Percentiles rank a stretch among this genome's conserved stretches.
Conservation (phyloP, 2,888 invertebrate species). For the Philhelius pedissequus region DNA sequence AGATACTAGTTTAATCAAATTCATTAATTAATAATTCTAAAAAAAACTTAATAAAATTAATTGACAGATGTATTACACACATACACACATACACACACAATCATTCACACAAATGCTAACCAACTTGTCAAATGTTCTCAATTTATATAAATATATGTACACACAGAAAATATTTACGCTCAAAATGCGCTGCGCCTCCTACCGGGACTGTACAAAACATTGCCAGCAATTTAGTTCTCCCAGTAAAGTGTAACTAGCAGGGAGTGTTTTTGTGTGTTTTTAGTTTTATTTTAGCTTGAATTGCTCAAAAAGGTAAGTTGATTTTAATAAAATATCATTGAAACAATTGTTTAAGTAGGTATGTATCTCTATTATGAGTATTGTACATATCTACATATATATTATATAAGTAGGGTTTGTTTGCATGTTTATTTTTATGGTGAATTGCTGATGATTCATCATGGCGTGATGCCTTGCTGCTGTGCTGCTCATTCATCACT, state of each 20-base stretch:
- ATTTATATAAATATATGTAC: no score
- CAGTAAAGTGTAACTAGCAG: background rate
- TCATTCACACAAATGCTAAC: no score
- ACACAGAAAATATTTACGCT: background rate
- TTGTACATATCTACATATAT: background rate
- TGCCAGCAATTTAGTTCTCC: slow-evolving; percentile 19
- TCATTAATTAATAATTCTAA: background rate
- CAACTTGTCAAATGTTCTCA: background rate
- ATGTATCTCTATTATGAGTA: no score
- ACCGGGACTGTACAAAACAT: slow-evolving; percentile 30
- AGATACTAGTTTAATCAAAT: no score
- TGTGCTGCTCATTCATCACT: background rate
- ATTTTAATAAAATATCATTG: background rate
- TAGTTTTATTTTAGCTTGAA: background rate
- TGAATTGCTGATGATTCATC: background rate
- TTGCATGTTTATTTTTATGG: background rate
- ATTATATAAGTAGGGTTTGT: background rate
- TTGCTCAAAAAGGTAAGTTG: slow-evolving; percentile 11
- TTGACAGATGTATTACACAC: slow-evolving; percentile 2
- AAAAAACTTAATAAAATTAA: background rate
- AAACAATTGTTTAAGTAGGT: no score
- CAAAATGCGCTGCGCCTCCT: slow-evolving; percentile 12
- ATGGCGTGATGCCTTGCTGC: background rate
- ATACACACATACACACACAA: background rate
- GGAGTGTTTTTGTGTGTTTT: slow-evolving; percentile 5